These are phyloP conservation scores for Pheosia tremula DNA, from an alignment of 2,888 invertebrate genomes.

Conservation along the genomic window DNA sequence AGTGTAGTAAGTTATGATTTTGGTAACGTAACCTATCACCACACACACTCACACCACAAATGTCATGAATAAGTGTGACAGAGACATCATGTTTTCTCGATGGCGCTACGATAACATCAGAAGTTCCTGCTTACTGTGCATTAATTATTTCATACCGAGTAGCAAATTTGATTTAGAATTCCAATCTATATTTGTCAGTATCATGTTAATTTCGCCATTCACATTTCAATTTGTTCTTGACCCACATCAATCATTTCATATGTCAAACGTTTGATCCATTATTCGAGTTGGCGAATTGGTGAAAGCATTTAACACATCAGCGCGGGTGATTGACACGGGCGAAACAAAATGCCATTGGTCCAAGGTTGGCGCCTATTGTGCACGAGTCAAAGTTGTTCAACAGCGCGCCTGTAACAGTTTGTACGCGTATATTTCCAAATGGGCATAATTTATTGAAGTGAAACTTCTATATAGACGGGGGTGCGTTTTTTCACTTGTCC, in stretches of 20 bases:
- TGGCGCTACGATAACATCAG: too few relatives aligned
- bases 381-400: slow-evolving; percentile 31
- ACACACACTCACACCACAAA: too few relatives aligned
- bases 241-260: slow-evolving; percentile 66
- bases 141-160: background rate
- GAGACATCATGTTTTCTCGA: too few relatives aligned
- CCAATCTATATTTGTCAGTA: too few relatives aligned
- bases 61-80: too few relatives aligned
- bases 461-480: too few relatives aligned
- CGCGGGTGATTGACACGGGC: slow-evolving; percentile 67
- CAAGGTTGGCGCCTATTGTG: slow-evolving; percentile 66
- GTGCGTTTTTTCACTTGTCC: too few relatives aligned
- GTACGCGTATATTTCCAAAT: background rate
- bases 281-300: slow-evolving; percentile 43
- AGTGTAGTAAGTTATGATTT: background rate
- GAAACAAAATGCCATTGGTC: slow-evolving; percentile 66
- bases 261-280: slow-evolving; percentile 64
- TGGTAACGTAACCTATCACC: too few relatives aligned
- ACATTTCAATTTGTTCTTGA: slow-evolving; percentile 60
- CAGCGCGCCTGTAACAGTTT: slow-evolving; percentile 14
- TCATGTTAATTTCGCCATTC: slow-evolving; percentile 8
- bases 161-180: background rate
- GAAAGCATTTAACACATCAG: slow-evolving; percentile 61
- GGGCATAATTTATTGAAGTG: background rate
- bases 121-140: too few relatives aligned